These are phyloP conservation scores for Tachysurus vachellii DNA, from an alignment of 2,113 vertebrate species.

Conservation along the genomic window DNA sequence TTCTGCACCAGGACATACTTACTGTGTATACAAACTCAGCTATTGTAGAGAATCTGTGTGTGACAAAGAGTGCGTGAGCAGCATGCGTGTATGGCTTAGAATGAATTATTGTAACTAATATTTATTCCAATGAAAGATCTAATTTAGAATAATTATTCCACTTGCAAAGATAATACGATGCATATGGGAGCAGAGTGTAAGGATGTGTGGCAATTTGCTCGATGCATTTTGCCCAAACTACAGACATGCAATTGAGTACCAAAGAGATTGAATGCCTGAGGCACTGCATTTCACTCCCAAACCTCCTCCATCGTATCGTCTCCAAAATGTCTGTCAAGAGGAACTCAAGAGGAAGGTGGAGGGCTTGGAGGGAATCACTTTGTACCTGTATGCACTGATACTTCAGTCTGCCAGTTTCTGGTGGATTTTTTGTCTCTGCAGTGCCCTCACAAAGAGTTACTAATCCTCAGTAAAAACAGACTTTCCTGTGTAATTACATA, in stretches of 20 bases:
- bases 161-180: not conserved
- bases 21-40: not conserved
- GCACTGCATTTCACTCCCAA: slow-evolving; percentile 43
- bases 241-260: slow-evolving; percentile 45
- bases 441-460: slow-evolving; percentile 56
- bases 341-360: slow-evolving; percentile 29
- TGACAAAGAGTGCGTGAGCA: not conserved
- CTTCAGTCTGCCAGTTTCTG: slow-evolving; percentile 44
- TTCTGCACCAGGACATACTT: not conserved
- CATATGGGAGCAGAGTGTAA: not conserved
- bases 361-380: slow-evolving; percentile 24
- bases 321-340: slow-evolving; percentile 59
- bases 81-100: not conserved
- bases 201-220: not conserved
- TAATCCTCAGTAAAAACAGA: slow-evolving; percentile 55
- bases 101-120: not conserved
- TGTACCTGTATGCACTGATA: slow-evolving; percentile 51
- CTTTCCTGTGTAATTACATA: slow-evolving; percentile 65
- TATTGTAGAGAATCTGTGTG: not conserved
- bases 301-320: slow-evolving; percentile 51
- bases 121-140: not conserved
- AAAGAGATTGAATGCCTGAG: slow-evolving; percentile 56
- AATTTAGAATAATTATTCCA: not conserved
- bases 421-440: slow-evolving; percentile 40
- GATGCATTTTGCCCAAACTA: slow-evolving; percentile 9